These are phyloP conservation scores for Miniopterus natalensis DNA, from an alignment of 2,113 vertebrate genomes.

Conservation along the genomic window DNA sequence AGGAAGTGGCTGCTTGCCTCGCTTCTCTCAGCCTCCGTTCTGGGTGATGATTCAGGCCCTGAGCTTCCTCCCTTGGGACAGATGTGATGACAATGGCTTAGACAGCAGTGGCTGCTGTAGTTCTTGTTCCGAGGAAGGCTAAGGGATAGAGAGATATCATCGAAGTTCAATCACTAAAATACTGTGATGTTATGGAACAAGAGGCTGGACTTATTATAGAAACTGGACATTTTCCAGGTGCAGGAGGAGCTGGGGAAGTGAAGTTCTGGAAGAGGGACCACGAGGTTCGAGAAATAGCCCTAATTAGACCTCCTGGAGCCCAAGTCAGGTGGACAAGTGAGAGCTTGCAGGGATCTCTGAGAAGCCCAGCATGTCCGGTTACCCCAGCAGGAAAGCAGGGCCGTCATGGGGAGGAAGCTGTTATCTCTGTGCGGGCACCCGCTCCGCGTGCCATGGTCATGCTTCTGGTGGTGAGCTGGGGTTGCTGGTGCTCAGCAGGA, in stretches of 20 bases:
- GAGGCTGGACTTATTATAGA: neutral
- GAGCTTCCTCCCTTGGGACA: neutral
- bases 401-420: neutral
- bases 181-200: neutral
- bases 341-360: neutral
- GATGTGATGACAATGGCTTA: neutral
- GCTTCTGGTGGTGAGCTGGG: neutral
- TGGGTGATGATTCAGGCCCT: constrained; percentile 40
- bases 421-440: too few species aligned
- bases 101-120: neutral
- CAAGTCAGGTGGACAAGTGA: too few species aligned
- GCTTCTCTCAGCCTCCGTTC: neutral
- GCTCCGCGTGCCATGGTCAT: neutral
- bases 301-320: neutral
- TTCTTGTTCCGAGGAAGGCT: neutral
- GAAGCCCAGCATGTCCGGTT: neutral
- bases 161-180: neutral
- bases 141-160: neutral
- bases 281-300: neutral
- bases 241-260: neutral
- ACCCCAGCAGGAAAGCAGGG: neutral
- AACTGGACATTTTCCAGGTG: neutral
- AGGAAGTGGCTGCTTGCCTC: constrained; percentile 58
- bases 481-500: neutral
- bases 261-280: neutral